phyloP scores from a whole-genome alignment of 2,888 invertebrate genomes.

The Tetropium fuscum region DNA sequence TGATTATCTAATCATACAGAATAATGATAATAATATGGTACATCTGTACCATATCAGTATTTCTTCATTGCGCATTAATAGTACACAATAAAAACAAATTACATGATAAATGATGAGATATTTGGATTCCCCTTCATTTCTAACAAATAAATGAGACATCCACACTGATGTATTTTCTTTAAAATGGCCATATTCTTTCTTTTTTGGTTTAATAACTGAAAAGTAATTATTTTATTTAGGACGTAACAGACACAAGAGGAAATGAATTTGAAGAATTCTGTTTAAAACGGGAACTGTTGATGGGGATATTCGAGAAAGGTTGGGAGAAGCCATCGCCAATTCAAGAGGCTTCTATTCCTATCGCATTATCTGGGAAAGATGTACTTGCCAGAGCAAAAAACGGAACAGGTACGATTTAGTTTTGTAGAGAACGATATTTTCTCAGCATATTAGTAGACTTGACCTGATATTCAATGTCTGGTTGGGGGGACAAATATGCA shows the following conservation, averaged over 20 bases:
- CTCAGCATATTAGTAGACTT: conserved; percentile 50
- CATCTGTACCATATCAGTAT: too few species aligned
- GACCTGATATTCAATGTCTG: conserved; percentile 40
- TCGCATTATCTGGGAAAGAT: conserved; percentile 97
- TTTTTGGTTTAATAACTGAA: too few species aligned
- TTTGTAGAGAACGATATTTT: not conserved
- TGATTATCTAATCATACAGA: too few species aligned
- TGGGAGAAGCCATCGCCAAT: conserved; percentile 99
- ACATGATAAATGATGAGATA: conserved; percentile 58
- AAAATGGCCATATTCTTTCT: conserved; percentile 1
- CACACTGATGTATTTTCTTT: conserved; percentile 44
- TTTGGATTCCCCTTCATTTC: conserved; percentile 64
- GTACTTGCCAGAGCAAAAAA: conserved; percentile 99
- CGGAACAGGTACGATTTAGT: conserved; percentile 81
- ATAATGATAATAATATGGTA: too few species aligned
- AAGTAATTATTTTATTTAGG: conserved; percentile 71
- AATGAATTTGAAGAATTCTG: conserved; percentile 99
- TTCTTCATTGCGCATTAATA: too few species aligned
- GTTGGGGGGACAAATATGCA: conserved; percentile 56
- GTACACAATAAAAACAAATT: too few species aligned
- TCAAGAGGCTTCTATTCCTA: conserved; percentile 99
- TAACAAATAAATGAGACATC: conserved; percentile 59
- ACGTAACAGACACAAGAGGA: conserved; percentile 99
- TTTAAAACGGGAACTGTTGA: conserved; percentile 94
- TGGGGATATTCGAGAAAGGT: conserved; percentile 99